These are phyloP conservation scores for Colaptes auratus DNA, from an alignment of 2,113 vertebrate genomes.

Conservation along the genomic window DNA sequence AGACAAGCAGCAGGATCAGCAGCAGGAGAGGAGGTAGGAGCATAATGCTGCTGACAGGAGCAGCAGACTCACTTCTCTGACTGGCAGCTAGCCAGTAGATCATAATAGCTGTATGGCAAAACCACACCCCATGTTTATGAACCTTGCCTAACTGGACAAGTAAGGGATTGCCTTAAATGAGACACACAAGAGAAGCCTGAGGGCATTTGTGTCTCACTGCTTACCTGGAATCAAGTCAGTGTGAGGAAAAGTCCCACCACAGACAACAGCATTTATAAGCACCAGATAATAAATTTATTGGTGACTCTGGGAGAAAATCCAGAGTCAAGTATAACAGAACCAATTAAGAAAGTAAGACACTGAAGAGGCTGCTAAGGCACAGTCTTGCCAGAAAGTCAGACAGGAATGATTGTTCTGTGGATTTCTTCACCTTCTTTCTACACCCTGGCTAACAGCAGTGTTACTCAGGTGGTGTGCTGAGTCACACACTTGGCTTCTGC, in stretches of 20 bases:
- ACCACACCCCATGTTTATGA: neutral
- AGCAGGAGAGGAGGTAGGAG: neutral
- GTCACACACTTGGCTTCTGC: neutral
- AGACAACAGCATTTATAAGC: neutral
- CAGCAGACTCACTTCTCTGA: neutral
- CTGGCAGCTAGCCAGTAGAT: neutral
- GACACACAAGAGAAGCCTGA: neutral
- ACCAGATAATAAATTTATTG: neutral
- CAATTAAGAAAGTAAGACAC: neutral
- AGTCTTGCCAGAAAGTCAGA: neutral
- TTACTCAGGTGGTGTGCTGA: slow-evolving; percentile 1
- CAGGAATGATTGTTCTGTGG: neutral
- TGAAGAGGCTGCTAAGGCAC: neutral
- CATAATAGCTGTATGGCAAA: neutral
- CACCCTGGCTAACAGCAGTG: neutral
- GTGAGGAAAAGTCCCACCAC: neutral
- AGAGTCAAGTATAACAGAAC: neutral
- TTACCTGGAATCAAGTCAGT: neutral
- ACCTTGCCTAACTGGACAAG: neutral
- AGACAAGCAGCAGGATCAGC: neutral
- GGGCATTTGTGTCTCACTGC: neutral
- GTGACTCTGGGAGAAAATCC: neutral
- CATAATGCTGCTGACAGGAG: neutral
- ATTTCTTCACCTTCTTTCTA: slow-evolving; percentile 8
- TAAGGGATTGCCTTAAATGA: neutral